phyloP scores from a whole-genome alignment of 2,797 vertebrate species.

The Enteromius afrohamiltoni region DNA sequence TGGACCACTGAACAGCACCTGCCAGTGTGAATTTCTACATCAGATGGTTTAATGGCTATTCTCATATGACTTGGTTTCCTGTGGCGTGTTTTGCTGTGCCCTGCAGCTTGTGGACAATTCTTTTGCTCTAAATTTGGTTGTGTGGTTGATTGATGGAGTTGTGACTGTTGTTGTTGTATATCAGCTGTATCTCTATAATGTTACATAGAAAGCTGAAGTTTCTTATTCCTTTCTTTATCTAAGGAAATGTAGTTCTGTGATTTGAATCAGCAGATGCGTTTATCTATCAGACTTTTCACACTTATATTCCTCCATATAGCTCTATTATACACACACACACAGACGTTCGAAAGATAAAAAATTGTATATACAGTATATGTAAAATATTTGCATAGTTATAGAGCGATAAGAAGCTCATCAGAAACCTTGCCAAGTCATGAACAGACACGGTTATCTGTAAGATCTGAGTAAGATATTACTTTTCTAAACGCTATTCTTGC shows the following conservation, averaged over 20 bases:
- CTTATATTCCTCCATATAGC: constrained; percentile 24
- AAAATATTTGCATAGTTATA: constrained; percentile 15
- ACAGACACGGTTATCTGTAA: constrained; percentile 5
- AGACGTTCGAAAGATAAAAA: constrained; percentile 20
- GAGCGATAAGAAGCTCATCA: not conserved
- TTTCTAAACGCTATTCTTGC: too few relatives aligned
- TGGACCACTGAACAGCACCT: constrained; percentile 8
- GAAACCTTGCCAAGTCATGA: not conserved
- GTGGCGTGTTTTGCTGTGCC: constrained; percentile 15
- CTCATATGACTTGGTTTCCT: constrained; percentile 3
- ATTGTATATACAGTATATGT: not conserved
- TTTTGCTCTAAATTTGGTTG: constrained; percentile 28
- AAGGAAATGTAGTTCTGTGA: constrained; percentile 68
- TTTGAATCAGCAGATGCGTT: constrained; percentile 69
- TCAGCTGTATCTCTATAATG: not conserved
- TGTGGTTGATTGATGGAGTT: constrained; percentile 25
- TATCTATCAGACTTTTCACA: constrained; percentile 67
- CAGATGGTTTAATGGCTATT: constrained; percentile 36
- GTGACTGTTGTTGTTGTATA: not conserved
- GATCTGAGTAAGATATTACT: too few relatives aligned
- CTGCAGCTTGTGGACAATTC: not conserved
- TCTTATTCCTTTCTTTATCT: constrained; percentile 53
- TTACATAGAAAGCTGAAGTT: constrained; percentile 6
- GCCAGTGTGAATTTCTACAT: constrained; percentile 26
- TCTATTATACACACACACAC: not conserved